Conservation (phyloP, 2,797 vertebrate genomes). For the Crocodylus rhombifer region DNA sequence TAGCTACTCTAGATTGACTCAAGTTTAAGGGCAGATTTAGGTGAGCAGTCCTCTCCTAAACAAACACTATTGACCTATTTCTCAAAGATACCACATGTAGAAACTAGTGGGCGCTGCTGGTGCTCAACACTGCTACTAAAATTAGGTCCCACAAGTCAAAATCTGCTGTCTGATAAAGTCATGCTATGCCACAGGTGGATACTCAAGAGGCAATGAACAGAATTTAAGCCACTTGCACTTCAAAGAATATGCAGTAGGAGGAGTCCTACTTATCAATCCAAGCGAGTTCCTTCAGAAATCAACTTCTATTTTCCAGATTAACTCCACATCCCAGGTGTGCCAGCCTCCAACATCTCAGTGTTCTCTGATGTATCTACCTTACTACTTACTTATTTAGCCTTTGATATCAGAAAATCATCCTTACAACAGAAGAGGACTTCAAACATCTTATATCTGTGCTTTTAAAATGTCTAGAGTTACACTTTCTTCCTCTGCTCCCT, state of each 20-base stretch:
- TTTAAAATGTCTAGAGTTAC: neutral
- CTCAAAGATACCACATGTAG: neutral
- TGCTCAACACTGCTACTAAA: neutral
- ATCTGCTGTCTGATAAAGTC: neutral
- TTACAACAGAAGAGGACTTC: neutral
- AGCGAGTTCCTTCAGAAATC: neutral
- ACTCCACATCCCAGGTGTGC: neutral
- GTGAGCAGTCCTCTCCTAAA: neutral
- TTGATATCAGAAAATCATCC: neutral
- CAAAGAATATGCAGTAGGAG: neutral
- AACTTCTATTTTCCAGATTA: neutral
- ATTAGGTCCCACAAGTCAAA: neutral
- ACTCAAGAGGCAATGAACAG: neutral
- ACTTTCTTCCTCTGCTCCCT: neutral
- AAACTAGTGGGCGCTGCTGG: neutral
- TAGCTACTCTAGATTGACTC: neutral
- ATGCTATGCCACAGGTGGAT: neutral
- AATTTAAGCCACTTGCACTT: neutral
- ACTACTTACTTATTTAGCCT: neutral
- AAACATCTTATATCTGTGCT: neutral
- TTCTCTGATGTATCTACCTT: rapidly evolving
- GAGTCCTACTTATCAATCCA: too few species aligned
- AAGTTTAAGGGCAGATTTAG: neutral
- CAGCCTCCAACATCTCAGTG: neutral
- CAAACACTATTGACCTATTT: neutral